These are phyloP conservation scores for Euplagia quadripunctaria DNA, from an alignment of 2,888 invertebrate species.

Conservation along the genomic window DNA sequence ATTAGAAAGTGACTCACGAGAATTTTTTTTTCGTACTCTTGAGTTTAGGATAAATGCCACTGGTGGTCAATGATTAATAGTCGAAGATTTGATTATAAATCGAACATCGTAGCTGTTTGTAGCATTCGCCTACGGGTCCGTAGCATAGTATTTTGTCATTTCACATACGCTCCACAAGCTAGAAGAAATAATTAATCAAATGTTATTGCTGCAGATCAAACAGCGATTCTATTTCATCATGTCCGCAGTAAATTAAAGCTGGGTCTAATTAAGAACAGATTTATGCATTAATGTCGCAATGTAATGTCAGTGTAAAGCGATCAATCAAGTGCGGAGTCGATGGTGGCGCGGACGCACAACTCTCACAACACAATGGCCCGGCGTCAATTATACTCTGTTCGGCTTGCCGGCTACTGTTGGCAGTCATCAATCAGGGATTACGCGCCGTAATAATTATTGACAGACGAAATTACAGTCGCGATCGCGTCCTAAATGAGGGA, in stretches of 20 bases:
- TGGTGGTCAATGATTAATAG: background rate
- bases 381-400: conserved; percentile 75
- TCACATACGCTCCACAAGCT: conserved; percentile 44
- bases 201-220: conserved; percentile 60
- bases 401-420: conserved; percentile 73
- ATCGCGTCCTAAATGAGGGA: conserved; percentile 63
- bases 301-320: conserved; percentile 57
- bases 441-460: conserved; percentile 80
- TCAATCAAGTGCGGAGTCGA: conserved; percentile 64
- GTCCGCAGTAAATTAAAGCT: conserved; percentile 71
- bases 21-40: too few relatives aligned
- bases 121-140: conserved; percentile 38
- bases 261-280: conserved; percentile 74
- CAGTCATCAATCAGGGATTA: conserved; percentile 82
- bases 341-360: conserved; percentile 30
- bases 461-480: conserved; percentile 68
- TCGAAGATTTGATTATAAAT: background rate
- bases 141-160: conserved; percentile 50
- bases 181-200: conserved; percentile 60
- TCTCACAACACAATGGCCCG: conserved; percentile 63
- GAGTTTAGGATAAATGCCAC: background rate
- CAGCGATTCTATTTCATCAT: conserved; percentile 68
- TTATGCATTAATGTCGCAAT: conserved; percentile 64
- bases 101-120: conserved; percentile 48
- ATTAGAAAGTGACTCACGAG: background rate